Conservation (phyloP, 2,888 invertebrate genomes). For the Drosophila anceps region DNA sequence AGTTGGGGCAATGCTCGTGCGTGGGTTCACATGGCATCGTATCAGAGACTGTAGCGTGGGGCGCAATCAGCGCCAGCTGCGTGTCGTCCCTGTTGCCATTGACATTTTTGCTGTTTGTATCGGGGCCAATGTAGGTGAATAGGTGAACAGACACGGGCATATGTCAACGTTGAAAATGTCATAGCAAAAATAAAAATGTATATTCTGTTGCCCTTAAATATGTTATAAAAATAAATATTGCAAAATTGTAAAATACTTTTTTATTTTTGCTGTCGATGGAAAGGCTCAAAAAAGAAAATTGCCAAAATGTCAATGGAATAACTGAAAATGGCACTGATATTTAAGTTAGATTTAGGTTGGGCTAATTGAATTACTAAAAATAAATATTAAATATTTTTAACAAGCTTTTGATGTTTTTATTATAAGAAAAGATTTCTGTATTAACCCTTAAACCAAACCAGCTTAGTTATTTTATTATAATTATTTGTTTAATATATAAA, state of each 20-base stretch:
- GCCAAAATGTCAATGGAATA: background rate
- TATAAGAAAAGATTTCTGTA: no score
- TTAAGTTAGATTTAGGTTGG: background rate
- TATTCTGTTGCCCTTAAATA: slow-evolving; percentile 1
- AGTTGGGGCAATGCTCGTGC: slow-evolving; percentile 29
- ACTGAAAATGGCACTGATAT: background rate
- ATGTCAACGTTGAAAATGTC: slow-evolving; percentile 31
- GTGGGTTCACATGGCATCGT: slow-evolving; percentile 25
- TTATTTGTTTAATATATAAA: background rate
- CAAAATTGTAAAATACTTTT: background rate
- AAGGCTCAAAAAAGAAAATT: background rate
- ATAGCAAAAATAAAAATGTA: slow-evolving; percentile 22
- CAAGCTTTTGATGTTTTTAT: no score
- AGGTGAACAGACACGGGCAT: slow-evolving; percentile 11
- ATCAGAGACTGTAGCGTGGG: background rate
- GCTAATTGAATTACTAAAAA: background rate
- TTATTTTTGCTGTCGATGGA: background rate
- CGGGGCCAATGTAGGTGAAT: slow-evolving; percentile 14
- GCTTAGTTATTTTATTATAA: background rate
- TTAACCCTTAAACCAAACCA: no score
- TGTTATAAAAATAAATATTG: slow-evolving; percentile 24
- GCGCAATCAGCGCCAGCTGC: slow-evolving; percentile 39
- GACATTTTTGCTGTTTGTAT: slow-evolving; percentile 35
- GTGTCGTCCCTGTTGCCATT: slow-evolving; percentile 55
- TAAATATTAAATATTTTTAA: background rate